A percentile compares a stretch with the other conserved stretches of the same genome.
These are phyloP conservation scores for Nanger granti DNA, from an alignment of 2,113 vertebrate species.

Conservation along the genomic window DNA sequence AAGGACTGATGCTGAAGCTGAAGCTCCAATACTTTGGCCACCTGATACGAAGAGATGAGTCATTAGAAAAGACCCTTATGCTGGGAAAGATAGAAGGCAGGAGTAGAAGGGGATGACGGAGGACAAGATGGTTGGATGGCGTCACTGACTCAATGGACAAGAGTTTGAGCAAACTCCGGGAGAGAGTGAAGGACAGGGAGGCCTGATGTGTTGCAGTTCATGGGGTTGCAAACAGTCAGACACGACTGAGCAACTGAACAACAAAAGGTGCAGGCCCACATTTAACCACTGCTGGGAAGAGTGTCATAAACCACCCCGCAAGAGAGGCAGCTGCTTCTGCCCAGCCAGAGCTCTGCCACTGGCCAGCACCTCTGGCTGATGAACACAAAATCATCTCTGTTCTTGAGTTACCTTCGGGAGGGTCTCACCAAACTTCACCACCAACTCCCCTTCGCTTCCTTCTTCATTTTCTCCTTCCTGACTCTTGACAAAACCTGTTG, in stretches of 20 bases:
- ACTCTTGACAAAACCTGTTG: constrained; percentile 90
- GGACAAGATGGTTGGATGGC: neutral
- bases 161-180: neutral
- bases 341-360: neutral
- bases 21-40: neutral
- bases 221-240: neutral
- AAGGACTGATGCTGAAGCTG: neutral
- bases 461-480: constrained; percentile 93
- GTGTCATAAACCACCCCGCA: rapidly evolving
- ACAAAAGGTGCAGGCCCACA: neutral
- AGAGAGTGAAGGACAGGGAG: neutral
- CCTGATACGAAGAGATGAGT: neutral
- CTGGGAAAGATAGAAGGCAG: neutral
- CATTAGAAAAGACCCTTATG: neutral
- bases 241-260: neutral
- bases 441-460: constrained; percentile 84
- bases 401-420: constrained; percentile 87
- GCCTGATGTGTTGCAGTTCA: neutral
- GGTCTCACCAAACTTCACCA: constrained; percentile 85
- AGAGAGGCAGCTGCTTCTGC: neutral
- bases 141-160: neutral
- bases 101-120: neutral
- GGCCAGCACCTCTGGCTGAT: rapidly evolving
- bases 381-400: rapidly evolving
- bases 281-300: neutral